Evolutionary conservation across 2,888 invertebrate genomes (phyloP).

Genomic region (Pyrrhia umbra): DNA sequence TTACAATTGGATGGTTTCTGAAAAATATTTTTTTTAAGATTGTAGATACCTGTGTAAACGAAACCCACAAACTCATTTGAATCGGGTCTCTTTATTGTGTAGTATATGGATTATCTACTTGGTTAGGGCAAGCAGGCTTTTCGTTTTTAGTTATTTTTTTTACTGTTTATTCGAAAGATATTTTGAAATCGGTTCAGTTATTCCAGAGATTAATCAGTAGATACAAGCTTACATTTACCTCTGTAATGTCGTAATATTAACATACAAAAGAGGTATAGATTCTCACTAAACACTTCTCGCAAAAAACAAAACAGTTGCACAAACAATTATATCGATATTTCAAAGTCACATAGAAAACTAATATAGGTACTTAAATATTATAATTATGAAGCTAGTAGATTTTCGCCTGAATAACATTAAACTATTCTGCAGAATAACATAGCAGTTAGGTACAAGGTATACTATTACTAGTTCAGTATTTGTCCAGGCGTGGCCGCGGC

Average conservation of each 20-base stretch:
- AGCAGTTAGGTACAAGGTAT: neutral
- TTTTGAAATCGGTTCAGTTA: neutral
- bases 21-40: too few relatives aligned
- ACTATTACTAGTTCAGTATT: conserved; percentile 19
- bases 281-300: neutral
- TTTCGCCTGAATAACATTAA: neutral
- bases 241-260: neutral
- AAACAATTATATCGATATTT: neutral
- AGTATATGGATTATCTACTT: too few relatives aligned
- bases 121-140: too few relatives aligned
- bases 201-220: neutral
- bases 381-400: conserved; percentile 1
- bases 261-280: neutral
- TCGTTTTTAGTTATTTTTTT: too few relatives aligned
- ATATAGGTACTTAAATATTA: neutral
- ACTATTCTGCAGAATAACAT: conserved; percentile 12
- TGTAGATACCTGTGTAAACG: too few relatives aligned
- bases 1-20: neutral
- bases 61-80: too few relatives aligned
- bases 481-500: neutral
- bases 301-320: conserved; percentile 9
- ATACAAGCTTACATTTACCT: neutral
- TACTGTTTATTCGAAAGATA: too few relatives aligned
- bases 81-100: too few relatives aligned
- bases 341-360: neutral